Evolutionary conservation across 2,113 vertebrate genomes (phyloP), one percentile per base, ranked within the genome.

Genomic region (Mastomys natalensis): DNA sequence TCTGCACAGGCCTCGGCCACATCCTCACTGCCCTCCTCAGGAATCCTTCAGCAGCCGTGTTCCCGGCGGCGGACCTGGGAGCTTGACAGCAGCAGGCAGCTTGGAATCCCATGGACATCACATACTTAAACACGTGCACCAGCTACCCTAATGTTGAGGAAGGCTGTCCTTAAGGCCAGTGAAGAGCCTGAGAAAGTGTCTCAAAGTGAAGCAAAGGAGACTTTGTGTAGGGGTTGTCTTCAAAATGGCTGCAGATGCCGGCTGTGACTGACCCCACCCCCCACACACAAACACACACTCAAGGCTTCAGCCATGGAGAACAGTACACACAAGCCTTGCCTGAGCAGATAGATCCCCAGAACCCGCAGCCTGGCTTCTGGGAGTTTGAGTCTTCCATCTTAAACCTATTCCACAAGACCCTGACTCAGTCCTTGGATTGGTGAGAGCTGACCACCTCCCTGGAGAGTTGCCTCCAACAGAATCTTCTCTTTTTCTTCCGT

Each of bases 381-480:
- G 16, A 16, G 68, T 21, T 53, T 26, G 34, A 7, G 51, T 24
- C 68, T 40, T 31, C 51, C 87, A 72, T 70, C 21, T 53, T 53
- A 66, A 34, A 72, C 45, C 45, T 53, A 19, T 24, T 34, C 85
- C 31, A 53, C 29, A 10, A 40, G 70, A 29, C 5, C 1, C 62
- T 10, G 84, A 78, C 58, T 89, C 62, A 43, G 73, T 48, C 86
- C 77, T 89, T 10, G 6, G 31, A 81, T 60, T 1, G 81, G 92
- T 73, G 48, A 21, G 55, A 58, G 68, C 78, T 5, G 91, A 88
- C 37, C 12, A 0, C 80, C 97, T 98, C 98, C 98, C 98, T 96
- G 95, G 98, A 98, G 98, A 96, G 96, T 96, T 95, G 84, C 97
- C 91, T 90, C 98, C 98, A 89, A 97, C 92, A 94, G 55, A 92